Evolutionary conservation across 2,888 invertebrate species (phyloP), one percentile per base, ranked within the genome.

Genomic region (Geotrupes spiniger): DNA sequence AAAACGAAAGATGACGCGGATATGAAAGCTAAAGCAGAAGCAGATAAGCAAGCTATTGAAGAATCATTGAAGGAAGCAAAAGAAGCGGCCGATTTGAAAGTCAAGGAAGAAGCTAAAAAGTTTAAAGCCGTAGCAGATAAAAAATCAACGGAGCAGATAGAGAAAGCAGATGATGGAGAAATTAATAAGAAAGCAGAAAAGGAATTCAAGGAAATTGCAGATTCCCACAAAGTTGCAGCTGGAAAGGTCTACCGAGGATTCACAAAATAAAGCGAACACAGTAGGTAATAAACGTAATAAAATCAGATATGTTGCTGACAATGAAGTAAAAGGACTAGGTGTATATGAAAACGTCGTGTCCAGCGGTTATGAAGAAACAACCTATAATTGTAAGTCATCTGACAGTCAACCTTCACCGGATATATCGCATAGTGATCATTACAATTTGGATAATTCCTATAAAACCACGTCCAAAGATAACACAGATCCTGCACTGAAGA

Each of bases 11-110:
- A 46, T 41, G 25, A 46, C 53, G 15, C 39, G 53, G 43, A 55
- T 61, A 46, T 41, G 51, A 29, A 55, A 62, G 49, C 38, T 56
- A 14, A 53, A 53, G 42, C 56, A 58, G 51, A 57, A 52, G 53
- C 33, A 63, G 53, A 49, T 67, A 68, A 52, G 69, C 68, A 61
- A 73, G 66, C 59, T 70, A 66, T 28, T 72, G 69, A 54, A 25
- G 43, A 57, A 10, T 3, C 21, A 21, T 3, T 21, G 3, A 46
- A 45, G 2, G 44, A 53, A 27, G 33, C 46, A 12, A 41, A 47
- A 31, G 31, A 52, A 39, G 49, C 25, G 39, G 42, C 21, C 37
- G 41, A 60, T 50, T 44, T 52, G 12, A 42, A 59, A 38, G 58
- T 49, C 6, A 51, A 56, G 33, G 52, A 56, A 48, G 43, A 67